phyloP scores from a whole-genome alignment of 2,888 invertebrate species.

The Alsophila aescularia region DNA sequence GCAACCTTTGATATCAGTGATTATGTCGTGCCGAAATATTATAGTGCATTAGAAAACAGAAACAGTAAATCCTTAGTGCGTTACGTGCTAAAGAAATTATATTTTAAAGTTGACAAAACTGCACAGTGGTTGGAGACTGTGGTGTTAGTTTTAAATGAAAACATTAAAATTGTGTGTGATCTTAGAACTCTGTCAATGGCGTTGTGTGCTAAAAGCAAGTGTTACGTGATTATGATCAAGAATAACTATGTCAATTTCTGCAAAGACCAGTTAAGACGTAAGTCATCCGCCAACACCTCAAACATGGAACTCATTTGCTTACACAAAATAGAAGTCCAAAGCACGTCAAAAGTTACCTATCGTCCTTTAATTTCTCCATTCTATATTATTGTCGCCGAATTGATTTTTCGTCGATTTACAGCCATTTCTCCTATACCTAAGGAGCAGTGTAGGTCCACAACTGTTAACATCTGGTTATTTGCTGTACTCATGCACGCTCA shows the following conservation, averaged over 20 bases:
- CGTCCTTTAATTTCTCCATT: too few relatives aligned
- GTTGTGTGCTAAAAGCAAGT: slow-evolving; percentile 4
- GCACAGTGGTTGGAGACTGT: slow-evolving; percentile 54
- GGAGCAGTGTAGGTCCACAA: too few relatives aligned
- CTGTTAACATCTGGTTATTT: too few relatives aligned
- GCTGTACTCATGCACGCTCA: too few relatives aligned
- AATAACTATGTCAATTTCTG: slow-evolving; percentile 18
- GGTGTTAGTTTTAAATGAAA: slow-evolving; percentile 37
- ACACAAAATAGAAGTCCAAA: too few relatives aligned
- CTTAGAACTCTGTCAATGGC: slow-evolving; percentile 43
- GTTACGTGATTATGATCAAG: slow-evolving; percentile 17
- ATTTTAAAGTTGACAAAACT: slow-evolving; percentile 44
- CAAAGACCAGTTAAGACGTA: slow-evolving; percentile 19
- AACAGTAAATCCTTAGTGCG: slow-evolving; percentile 40
- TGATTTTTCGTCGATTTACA: too few relatives aligned
- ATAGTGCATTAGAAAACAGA: slow-evolving; percentile 33
- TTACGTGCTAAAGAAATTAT: slow-evolving; percentile 49
- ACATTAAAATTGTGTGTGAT: slow-evolving; percentile 45
- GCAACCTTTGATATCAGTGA: slow-evolving; percentile 42
- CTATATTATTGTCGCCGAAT: too few relatives aligned
- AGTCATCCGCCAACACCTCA: not conserved
- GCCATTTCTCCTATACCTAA: too few relatives aligned
- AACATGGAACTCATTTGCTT: too few relatives aligned
- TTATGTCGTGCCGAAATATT: slow-evolving; percentile 27
- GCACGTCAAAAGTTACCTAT: too few relatives aligned